These are phyloP conservation scores for Morphnarchus princeps DNA, from an alignment of 2,113 vertebrate species.

Conservation along the genomic window DNA sequence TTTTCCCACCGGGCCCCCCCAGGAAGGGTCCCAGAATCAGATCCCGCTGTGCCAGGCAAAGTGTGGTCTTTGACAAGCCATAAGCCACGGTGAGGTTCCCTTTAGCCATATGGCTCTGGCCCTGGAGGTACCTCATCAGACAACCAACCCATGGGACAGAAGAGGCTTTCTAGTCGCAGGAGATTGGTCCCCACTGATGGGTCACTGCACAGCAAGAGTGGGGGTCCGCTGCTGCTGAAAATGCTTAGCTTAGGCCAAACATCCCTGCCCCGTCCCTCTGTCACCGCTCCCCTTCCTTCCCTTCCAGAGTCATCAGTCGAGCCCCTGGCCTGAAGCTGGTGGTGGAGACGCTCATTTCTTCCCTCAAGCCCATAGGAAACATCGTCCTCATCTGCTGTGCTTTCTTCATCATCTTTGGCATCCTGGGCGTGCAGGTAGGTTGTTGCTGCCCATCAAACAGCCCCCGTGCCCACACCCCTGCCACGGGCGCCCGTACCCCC, in stretches of 20 bases:
- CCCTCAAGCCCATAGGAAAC: slow-evolving; percentile 97
- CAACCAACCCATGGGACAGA: not conserved
- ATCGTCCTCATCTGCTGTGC: slow-evolving; percentile 98
- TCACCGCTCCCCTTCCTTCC: not conserved
- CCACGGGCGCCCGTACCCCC: not conserved
- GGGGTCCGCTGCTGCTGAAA: not conserved
- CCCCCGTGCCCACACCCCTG: not conserved
- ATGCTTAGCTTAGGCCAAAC: not conserved
- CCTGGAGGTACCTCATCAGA: not conserved
- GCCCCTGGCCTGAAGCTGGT: slow-evolving; percentile 95
- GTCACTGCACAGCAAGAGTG: not conserved
- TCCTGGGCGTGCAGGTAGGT: slow-evolving; percentile 93
- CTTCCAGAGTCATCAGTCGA: slow-evolving; percentile 89
- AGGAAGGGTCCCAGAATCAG: not conserved
- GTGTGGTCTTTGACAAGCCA: not conserved
- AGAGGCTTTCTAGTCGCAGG: not conserved
- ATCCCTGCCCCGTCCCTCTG: not conserved
- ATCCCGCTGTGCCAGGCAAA: not conserved
- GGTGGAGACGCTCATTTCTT: slow-evolving; percentile 95
- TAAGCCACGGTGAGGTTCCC: not conserved
- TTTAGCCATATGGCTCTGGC: not conserved
- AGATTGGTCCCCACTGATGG: not conserved
- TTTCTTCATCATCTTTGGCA: slow-evolving; percentile 99
- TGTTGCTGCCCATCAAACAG: not conserved
- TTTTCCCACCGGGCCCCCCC: not conserved